Base-by-base conservation (phyloP, 2,797 vertebrate species). In the Megalops cyprinoides region DNA sequence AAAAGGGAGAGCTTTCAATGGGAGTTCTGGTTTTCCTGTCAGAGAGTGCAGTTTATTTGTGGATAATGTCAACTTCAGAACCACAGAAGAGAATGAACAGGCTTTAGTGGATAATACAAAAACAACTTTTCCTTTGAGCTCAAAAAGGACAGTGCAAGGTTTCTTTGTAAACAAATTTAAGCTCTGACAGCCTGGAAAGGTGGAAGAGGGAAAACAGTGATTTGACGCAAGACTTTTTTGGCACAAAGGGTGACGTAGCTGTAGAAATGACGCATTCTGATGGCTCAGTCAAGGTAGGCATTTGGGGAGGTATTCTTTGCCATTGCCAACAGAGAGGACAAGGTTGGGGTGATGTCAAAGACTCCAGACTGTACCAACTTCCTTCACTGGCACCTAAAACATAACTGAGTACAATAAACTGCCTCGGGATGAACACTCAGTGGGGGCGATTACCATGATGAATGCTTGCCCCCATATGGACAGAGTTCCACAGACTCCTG, bases 141-240 rank as follows among this genome's bases (percentile, higher is more conserved):
- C 10, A 34, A 44, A n/a, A n/a, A n/a, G 31, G 25, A 80, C 67
- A 74, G 71, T 60, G 73, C 69, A 74, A 75, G 79, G 62, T 48
- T 74, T 79, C 51, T 9, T 46, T 79, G 78, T 74, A 79, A 79
- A 79, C 67, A 79, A 79, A 79, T 20, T 28, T 55, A n/a, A 79
- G 53, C 25, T 53, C 51, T 28, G 48, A 42, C 67, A 31, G 58
- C 67, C 53, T 48, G 37, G 78, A 79, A 51, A 69, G 15, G 46
- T 51, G 51, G 53, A 10, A 28, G 20, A 4, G 25, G 25, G 51
- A 76, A 76, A n/a, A n/a, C 56, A 79, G 71, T 8, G 53, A 48
- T 37, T 42, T 34, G 74, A 51, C 23, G 46, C 34, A 34, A 49
- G 31, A 75, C 53, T 80, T 62, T 37, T 80, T 80, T 80, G 79